Evolutionary conservation across 1,140 invertebrate genomes (phyloP).

Genomic region (Heliothis virescens): DNA sequence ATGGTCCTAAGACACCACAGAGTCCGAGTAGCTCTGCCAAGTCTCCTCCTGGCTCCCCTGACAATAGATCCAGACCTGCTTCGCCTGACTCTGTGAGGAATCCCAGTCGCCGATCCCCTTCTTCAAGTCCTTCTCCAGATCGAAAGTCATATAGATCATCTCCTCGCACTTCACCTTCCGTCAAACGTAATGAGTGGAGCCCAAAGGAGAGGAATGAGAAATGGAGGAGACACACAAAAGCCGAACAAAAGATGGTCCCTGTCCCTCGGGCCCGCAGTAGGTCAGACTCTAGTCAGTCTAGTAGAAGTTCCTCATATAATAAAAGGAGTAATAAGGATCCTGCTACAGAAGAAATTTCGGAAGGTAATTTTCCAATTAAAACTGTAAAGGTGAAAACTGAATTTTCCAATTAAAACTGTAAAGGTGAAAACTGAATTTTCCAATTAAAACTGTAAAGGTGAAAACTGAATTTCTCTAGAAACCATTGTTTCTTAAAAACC

Average conservation of each 20-base stretch:
- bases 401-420: too few species aligned
- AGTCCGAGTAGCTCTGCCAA: conserved; percentile 69
- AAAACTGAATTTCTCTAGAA: background rate
- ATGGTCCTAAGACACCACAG: conserved; percentile 72
- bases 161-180: conserved; percentile 59
- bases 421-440: background rate
- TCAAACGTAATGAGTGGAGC: conserved; percentile 79
- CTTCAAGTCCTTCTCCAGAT: conserved; percentile 73
- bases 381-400: too few species aligned
- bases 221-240: conserved; percentile 80
- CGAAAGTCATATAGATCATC: conserved; percentile 67
- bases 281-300: conserved; percentile 83
- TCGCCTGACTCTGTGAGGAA: conserved; percentile 71
- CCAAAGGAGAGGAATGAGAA: conserved; percentile 70
- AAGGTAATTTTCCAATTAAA: conserved; percentile 69
- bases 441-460: too few species aligned
- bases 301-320: conserved; percentile 81
- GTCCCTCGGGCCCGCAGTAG: conserved; percentile 65
- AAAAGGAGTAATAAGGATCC: conserved; percentile 78
- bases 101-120: conserved; percentile 52
- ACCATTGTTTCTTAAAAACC: too few species aligned
- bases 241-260: conserved; percentile 80
- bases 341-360: conserved; percentile 85
- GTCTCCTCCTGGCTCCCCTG: conserved; percentile 67
- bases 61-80: conserved; percentile 67